phyloP scores from a whole-genome alignment of 1,140 invertebrate genomes.

The Lordiphosa mommai region DNA sequence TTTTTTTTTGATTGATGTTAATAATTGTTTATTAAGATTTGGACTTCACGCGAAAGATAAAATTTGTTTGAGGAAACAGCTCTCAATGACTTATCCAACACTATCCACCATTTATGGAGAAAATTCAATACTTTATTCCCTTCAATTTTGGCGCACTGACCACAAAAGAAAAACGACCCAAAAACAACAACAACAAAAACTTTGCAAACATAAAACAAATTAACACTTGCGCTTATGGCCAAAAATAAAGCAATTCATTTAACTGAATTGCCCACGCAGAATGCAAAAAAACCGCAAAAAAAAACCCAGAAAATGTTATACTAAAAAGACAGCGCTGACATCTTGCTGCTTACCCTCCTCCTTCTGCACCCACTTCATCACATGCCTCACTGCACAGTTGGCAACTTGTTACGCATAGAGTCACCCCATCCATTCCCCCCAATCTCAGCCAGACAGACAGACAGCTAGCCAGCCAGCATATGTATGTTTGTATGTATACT shows the following conservation, averaged over 20 bases:
- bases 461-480: background rate
- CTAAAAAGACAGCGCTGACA: background rate
- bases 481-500: background rate
- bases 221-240: constrained; percentile 16
- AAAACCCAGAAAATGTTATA: background rate
- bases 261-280: background rate
- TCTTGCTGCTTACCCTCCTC: background rate
- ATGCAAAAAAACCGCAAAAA: constrained; percentile 10
- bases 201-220: constrained; percentile 12
- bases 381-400: constrained; percentile 5
- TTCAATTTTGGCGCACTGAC: background rate
- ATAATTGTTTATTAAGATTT: too few relatives aligned
- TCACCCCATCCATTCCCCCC: background rate
- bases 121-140: too few relatives aligned
- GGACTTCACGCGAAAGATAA: too few relatives aligned
- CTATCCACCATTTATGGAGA: too few relatives aligned
- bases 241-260: constrained; percentile 9
- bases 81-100: too few relatives aligned
- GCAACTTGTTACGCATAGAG: constrained; percentile 14
- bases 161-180: background rate
- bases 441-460: too few relatives aligned
- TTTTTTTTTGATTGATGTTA: too few relatives aligned
- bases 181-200: background rate
- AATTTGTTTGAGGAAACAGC: too few relatives aligned
- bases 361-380: background rate